phyloP scores from a whole-genome alignment of 2,888 invertebrate species.

The Drosophila demipolita region DNA sequence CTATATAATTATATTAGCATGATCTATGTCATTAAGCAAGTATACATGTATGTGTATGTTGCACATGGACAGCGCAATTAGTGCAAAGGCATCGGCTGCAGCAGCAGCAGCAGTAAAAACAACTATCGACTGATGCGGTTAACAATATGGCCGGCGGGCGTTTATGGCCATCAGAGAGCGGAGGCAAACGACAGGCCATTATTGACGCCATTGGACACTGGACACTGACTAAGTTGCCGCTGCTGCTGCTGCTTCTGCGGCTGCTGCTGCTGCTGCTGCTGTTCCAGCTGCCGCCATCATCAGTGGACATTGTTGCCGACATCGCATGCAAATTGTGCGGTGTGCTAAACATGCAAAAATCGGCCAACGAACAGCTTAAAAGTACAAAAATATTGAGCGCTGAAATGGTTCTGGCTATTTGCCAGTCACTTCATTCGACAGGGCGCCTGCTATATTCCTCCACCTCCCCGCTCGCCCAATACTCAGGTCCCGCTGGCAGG shows the following conservation, averaged over 20 bases:
- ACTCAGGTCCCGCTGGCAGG: conserved; percentile 43
- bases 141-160: conserved; percentile 78
- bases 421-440: conserved; percentile 13
- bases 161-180: conserved; percentile 69
- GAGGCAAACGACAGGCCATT: conserved; percentile 76
- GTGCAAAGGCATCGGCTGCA: conserved; percentile 54
- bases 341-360: conserved; percentile 60
- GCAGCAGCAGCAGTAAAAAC: conserved; percentile 41
- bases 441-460: conserved; percentile 3
- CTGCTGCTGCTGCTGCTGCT: conserved; percentile 30
- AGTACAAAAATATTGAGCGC: conserved; percentile 67
- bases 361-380: conserved; percentile 50
- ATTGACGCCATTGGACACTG: conserved; percentile 79
- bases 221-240: conserved; percentile 26
- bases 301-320: conserved; percentile 36
- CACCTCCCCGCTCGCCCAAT: background rate
- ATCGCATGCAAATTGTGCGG: conserved; percentile 74
- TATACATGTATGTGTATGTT: conserved; percentile 18
- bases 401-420: conserved; percentile 65
- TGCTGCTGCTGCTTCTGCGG: conserved; percentile 19
- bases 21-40: conserved; percentile 75
- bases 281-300: conserved; percentile 30
- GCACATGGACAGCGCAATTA: conserved; percentile 67
- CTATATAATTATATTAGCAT: conserved; percentile 79
- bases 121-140: conserved; percentile 75